A percentile compares a stretch with the other conserved stretches of the same genome.
Conservation (phyloP, 2,797 vertebrate genomes). For the Poeciliopsis turneri region DNA sequence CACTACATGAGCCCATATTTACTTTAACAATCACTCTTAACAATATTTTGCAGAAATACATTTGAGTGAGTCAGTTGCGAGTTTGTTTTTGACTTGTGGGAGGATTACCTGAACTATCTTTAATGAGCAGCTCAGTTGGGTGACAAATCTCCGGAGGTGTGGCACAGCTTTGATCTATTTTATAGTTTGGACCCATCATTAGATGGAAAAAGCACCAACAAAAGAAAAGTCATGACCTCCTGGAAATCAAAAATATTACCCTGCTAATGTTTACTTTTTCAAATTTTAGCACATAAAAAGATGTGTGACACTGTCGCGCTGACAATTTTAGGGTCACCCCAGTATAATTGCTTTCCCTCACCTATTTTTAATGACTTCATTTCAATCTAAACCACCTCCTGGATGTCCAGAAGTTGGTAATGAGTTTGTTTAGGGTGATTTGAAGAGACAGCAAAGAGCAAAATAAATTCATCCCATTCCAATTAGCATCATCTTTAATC, state of each 20-base stretch:
- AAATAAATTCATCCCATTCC: slow-evolving; percentile 96
- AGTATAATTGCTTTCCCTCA: slow-evolving; percentile 88
- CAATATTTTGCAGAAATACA: background rate
- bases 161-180: slow-evolving; percentile 52
- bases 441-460: slow-evolving; percentile 92
- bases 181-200: slow-evolving; percentile 50
- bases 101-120: slow-evolving; percentile 76
- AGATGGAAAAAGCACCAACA: slow-evolving; percentile 35
- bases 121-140: slow-evolving; percentile 76
- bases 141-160: slow-evolving; percentile 64
- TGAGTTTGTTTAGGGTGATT: slow-evolving; percentile 96
- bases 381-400: slow-evolving; percentile 76
- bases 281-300: slow-evolving; percentile 82
- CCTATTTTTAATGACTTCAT: slow-evolving; percentile 88
- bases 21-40: background rate
- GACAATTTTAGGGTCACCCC: slow-evolving; percentile 87
- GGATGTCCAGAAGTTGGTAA: slow-evolving; percentile 82
- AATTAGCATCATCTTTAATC: slow-evolving; percentile 98
- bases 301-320: slow-evolving; percentile 82
- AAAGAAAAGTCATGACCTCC: slow-evolving; percentile 38
- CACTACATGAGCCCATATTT: background rate
- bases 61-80: background rate
- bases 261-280: slow-evolving; percentile 37
- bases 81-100: slow-evolving; percentile 59
- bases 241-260: slow-evolving; percentile 54